phyloP scores from a whole-genome alignment of 2,113 vertebrate species.

The human (Homo sapiens) region DNA sequence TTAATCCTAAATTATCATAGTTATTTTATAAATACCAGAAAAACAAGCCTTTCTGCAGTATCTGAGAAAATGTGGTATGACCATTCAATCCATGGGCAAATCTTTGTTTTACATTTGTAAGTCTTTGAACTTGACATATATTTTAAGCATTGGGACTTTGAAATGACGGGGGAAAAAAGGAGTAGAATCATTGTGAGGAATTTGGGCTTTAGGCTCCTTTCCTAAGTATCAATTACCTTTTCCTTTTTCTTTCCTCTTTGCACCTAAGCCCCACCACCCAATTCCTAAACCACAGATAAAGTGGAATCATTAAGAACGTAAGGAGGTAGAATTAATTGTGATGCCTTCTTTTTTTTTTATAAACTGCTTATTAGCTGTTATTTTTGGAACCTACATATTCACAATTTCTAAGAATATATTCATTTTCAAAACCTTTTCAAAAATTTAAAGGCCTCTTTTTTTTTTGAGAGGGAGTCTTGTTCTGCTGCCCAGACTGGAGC shows the following conservation, averaged over 20 bases:
- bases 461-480: too few species aligned
- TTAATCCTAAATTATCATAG: not conserved
- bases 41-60: not conserved
- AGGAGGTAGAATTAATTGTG: not conserved
- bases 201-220: not conserved
- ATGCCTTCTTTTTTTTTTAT: conserved; percentile 7
- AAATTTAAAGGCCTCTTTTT: not conserved
- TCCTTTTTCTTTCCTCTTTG: not conserved
- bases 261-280: not conserved
- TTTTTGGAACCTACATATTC: not conserved
- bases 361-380: not conserved
- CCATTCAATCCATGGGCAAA: not conserved
- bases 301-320: not conserved
- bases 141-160: conserved; percentile 23
- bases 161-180: not conserved
- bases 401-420: not conserved
- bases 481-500: too few species aligned
- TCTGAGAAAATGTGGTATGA: conserved; percentile 14
- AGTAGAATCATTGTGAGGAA: not conserved
- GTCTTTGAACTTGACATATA: not conserved
- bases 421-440: conserved; percentile 39
- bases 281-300: not conserved
- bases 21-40: conserved; percentile 20
- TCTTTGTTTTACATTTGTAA: not conserved
- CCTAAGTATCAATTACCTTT: not conserved